Evolutionary conservation across 2,888 invertebrate species (phyloP).

Genomic region (Acrocera orbiculus): DNA sequence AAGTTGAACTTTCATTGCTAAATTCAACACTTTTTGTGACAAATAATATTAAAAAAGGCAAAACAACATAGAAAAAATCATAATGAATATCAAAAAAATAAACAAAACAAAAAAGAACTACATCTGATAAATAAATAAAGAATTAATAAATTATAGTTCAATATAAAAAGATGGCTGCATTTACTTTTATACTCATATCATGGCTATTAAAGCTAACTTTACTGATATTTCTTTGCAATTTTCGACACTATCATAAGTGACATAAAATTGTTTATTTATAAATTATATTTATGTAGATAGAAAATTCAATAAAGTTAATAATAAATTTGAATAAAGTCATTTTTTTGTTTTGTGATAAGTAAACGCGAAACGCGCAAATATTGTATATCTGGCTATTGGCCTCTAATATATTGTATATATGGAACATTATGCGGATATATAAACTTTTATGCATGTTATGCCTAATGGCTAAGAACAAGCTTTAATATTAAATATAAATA

Average conservation of each 20-base stretch:
- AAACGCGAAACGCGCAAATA: constrained; percentile 1
- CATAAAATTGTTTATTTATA: constrained; percentile 2
- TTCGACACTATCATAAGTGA: not conserved
- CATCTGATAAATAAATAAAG: too few relatives aligned
- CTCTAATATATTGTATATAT: not conserved
- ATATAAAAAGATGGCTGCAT: too few relatives aligned
- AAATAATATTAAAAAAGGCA: too few relatives aligned
- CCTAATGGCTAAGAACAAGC: constrained; percentile 3
- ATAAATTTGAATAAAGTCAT: constrained; percentile 3
- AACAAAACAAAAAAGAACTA: too few relatives aligned
- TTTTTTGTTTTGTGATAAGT: constrained; percentile 1
- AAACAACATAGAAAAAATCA: too few relatives aligned
- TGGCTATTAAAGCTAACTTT: too few relatives aligned
- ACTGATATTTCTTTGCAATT: too few relatives aligned
- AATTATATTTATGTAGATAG: constrained; percentile 1
- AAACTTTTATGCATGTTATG: not conserved
- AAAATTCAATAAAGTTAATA: constrained; percentile 6
- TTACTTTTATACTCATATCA: too few relatives aligned
- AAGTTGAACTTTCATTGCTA: too few relatives aligned
- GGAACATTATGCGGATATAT: not conserved
- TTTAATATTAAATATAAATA: constrained; percentile 4
- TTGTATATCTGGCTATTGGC: not conserved
- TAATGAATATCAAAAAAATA: too few relatives aligned
- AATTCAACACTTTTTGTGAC: too few relatives aligned
- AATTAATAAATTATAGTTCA: too few relatives aligned